phyloP scores from a whole-genome alignment of 2,888 invertebrate genomes.

The Candidula unifasciata region DNA sequence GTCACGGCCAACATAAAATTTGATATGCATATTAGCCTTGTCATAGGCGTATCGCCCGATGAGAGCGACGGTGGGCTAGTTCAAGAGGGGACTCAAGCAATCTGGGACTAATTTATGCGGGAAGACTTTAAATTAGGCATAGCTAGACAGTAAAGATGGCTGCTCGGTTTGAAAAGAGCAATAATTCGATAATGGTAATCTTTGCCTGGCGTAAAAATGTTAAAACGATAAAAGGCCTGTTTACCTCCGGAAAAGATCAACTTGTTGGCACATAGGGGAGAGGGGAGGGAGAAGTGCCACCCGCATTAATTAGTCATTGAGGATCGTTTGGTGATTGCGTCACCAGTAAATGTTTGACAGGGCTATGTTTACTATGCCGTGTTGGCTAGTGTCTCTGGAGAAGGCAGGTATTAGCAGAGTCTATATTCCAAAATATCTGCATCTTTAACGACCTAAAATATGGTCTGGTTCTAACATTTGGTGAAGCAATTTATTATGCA shows the following conservation, averaged over 20 bases:
- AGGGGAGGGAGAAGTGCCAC: neutral
- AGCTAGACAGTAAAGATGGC: conserved; percentile 2
- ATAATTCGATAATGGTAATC: conserved; percentile 30
- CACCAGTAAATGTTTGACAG: neutral
- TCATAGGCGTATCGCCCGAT: neutral
- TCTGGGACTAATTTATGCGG: conserved; percentile 26
- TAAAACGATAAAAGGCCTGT: neutral
- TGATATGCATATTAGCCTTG: conserved; percentile 9
- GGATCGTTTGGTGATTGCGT: neutral
- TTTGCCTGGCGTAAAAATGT: neutral
- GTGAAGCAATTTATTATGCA: conserved; percentile 28
- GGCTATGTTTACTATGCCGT: neutral
- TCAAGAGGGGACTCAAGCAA: neutral
- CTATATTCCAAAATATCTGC: conserved; percentile 7
- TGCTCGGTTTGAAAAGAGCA: conserved; percentile 4
- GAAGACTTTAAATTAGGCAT: conserved; percentile 6
- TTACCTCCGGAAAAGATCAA: neutral
- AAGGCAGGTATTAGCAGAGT: neutral
- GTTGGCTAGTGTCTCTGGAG: neutral
- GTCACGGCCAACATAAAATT: conserved; percentile 18
- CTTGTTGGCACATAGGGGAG: conserved; percentile 11
- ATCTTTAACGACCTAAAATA: conserved; percentile 16
- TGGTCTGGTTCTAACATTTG: neutral
- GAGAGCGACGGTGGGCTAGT: conserved; percentile 11
- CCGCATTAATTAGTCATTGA: conserved; percentile 28